phyloP scores from a whole-genome alignment of 2,888 invertebrate genomes.

The Helicoverpa assulta region DNA sequence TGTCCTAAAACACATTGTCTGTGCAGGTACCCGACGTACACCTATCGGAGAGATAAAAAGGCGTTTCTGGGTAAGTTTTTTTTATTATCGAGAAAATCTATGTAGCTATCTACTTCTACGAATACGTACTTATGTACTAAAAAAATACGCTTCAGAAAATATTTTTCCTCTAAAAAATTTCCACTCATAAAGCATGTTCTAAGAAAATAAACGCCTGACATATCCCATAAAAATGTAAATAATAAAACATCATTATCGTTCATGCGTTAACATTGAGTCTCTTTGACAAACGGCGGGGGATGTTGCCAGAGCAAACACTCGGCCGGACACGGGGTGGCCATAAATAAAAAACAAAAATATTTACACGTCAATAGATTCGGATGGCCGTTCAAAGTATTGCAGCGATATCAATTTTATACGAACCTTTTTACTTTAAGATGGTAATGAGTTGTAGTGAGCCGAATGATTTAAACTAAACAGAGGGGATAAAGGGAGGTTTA shows the following conservation, averaged over 20 bases:
- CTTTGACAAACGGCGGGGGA: constrained; percentile 63
- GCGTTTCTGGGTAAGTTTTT: no score
- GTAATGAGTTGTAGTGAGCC: constrained; percentile 50
- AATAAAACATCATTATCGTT: constrained; percentile 63
- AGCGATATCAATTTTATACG: constrained; percentile 58
- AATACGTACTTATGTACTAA: not conserved
- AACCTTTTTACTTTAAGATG: constrained; percentile 62
- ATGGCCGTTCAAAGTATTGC: constrained; percentile 65
- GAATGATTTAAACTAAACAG: constrained; percentile 40
- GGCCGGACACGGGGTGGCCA: constrained; percentile 62
- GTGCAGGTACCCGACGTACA: no score
- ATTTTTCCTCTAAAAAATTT: not conserved
- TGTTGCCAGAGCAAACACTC: constrained; percentile 61
- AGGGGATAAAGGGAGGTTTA: constrained; percentile 27
- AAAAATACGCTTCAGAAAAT: no score
- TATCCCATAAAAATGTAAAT: constrained; percentile 66
- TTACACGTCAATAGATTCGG: constrained; percentile 73
- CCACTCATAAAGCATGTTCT: constrained; percentile 18
- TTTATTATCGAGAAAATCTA: no score
- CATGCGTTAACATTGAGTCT: constrained; percentile 64
- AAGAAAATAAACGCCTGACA: constrained; percentile 50
- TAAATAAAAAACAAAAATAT: constrained; percentile 73
- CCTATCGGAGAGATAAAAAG: no score
- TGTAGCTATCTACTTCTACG: not conserved
- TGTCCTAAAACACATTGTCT: no score